Base-by-base conservation (phyloP, 1,140 invertebrate species). In the Bicyclus anynana region DNA sequence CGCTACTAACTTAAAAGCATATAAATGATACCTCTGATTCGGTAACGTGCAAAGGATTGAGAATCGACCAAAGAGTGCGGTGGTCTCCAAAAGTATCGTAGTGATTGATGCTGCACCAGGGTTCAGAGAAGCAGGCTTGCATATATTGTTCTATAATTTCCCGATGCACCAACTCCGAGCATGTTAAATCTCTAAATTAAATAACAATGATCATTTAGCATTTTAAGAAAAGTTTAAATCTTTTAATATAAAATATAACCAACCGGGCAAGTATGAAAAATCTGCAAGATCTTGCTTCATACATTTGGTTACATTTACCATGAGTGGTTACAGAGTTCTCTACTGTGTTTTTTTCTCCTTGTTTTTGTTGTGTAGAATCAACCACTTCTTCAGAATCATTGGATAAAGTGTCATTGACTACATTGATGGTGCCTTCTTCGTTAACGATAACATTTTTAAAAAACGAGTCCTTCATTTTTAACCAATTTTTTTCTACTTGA, bases 11-110 rank as follows among this genome's bases (percentile, higher is more conserved):
- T n/a, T n/a, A n/a, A n/a, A n/a, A n/a, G n/a, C n/a, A n/a, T n/a
- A n/a, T n/a, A 42, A 16, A 18, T 21, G 6, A 0, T 47, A 84
- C 82, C 75, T 85, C 82, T 1, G 77, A 51, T 69, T 80, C 78
- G 1, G 74, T 86, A 2, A 75, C 52, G 42, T 79, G 67, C 5
- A 86, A 21, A 7, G 84, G 84, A 5, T 60, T 75, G 5, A 87
- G 57, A 26, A 87, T 67, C 1, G 83, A 82, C 14, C 81, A 50
- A 47, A 86, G 55, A 7, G 60, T 80, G 5, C 84, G 62, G 21
- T 76, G 59, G 49, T 85, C 82, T n/a, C 80, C 79, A 59, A 87
- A 86, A 4, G 80, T 78, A 21, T 84, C 72, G 53, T 79, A 79
- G 7, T 80, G 56, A 35, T 72, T 84, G n/a, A 82, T 75, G 5